Base-by-base conservation (phyloP, 2,797 vertebrate species). In the Allobates femoralis region DNA sequence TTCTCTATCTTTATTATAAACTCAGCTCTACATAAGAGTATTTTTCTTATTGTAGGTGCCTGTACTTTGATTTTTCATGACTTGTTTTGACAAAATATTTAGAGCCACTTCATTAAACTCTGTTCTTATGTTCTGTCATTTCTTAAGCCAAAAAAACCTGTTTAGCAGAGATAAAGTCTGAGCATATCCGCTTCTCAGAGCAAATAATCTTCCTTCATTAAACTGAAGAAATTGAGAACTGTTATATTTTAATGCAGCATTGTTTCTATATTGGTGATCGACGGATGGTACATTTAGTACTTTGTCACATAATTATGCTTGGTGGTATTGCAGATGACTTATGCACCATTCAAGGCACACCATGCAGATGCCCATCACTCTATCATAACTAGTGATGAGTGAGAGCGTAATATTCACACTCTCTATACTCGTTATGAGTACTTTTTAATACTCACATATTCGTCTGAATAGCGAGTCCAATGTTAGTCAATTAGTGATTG, bases 71-170 rank as follows among this genome's bases (percentile, higher is more conserved):
- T 83, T 85, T 88, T 85, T 87, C 85, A 81, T 89, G 90, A 88
- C 91, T 92, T 91, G 90, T 90, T 93, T 89, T 53, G 83, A 89
- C 84, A 89, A 90, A 87, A 89, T 89, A 86, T 90, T 91, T 90
- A 90, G 73, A 91, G 86, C 84, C 77, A 84, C 91, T 92, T 91
- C 91, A 89, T 93, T 93, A 88, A 87, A 89, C 91, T 87, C 88
- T 83, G 89, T 77, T 66, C 88, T 37, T 58, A 28, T 19, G 87
- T 64, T 88, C 88, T 89, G 86, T 88, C 88, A 19, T 79, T 85
- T 66, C 79, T 69, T 74, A 64, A 83, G 87, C 85, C n/a, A n/a
- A 16, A 41, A 66, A 0, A n/a, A 26, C 83, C 92, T 93, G 93
- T n/a, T 89, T 90, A 83, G 2, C 0, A 12, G 88, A 90, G 92